phyloP scores from a whole-genome alignment of 2,888 invertebrate species.

The Napeogenes inachia region DNA sequence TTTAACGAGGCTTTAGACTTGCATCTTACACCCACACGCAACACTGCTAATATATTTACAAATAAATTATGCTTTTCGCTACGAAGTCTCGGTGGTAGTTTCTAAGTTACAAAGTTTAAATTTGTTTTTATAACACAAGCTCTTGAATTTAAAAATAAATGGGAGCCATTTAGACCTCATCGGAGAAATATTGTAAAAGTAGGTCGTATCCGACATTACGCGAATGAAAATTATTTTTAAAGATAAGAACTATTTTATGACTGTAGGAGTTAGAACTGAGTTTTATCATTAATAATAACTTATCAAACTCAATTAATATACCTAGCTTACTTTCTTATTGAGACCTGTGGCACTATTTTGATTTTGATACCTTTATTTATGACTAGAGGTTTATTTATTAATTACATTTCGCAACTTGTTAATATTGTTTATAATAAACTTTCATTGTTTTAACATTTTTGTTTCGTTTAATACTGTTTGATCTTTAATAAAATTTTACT shows the following conservation, averaged over 20 bases:
- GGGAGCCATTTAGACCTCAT: no score
- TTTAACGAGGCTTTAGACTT: slow-evolving; percentile 35
- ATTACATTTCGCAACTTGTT: not conserved
- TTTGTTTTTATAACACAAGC: no score
- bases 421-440: not conserved
- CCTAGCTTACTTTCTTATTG: no score
- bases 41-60: slow-evolving; percentile 30
- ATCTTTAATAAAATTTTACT: not conserved
- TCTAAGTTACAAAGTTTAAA: no score
- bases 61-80: slow-evolving; percentile 35
- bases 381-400: not conserved
- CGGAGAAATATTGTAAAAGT: no score
- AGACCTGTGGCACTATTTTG: not conserved
- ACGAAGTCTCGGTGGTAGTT: slow-evolving; percentile 7
- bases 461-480: not conserved
- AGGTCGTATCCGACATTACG: no score
- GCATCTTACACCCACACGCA: slow-evolving; percentile 24
- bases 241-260: no score
- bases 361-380: not conserved
- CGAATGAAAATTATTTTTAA: no score
- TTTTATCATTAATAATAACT: slow-evolving; percentile 2
- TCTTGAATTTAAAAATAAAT: no score
- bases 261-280: not conserved
- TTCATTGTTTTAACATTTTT: not conserved
- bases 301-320: not conserved